A percentile compares a stretch with the other conserved stretches of the same genome.
Conservation (phyloP, 2,797 vertebrate genomes). For the Chelonia mydas region DNA sequence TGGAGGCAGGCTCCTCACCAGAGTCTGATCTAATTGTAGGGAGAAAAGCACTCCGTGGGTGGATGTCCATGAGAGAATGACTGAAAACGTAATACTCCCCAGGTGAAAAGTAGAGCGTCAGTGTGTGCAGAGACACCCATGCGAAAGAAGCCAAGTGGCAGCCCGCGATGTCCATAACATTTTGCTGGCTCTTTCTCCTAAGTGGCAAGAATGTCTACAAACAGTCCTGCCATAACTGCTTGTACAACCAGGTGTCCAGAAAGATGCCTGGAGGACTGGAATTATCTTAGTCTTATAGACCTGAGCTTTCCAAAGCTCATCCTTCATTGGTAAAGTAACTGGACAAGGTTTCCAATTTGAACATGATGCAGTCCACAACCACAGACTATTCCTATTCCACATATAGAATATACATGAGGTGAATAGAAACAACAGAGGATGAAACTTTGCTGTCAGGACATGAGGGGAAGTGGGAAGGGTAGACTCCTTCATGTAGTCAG, state of each 20-base stretch:
- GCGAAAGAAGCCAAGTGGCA: neutral
- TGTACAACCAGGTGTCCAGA: neutral
- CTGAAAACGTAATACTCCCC: neutral
- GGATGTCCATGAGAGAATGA: neutral
- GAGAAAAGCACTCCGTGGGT: neutral
- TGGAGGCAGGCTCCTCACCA: neutral
- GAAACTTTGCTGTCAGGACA: neutral
- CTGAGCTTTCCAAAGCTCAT: neutral
- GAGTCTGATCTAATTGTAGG: neutral
- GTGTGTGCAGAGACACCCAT: neutral
- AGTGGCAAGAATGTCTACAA: neutral
- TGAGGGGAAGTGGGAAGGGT: neutral
- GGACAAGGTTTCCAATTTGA: neutral
- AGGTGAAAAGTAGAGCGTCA: neutral
- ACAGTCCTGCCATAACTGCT: neutral
- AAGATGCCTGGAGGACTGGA: neutral
- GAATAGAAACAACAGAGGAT: neutral
- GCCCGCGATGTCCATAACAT: neutral
- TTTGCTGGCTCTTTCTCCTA: neutral
- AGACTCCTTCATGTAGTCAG: neutral
- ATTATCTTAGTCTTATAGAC: accelerated
- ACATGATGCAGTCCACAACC: neutral
- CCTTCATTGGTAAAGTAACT: neutral
- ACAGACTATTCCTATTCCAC: neutral
- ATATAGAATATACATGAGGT: neutral